Base-by-base conservation (phyloP, 92 coral and sea anemone species). In the Epizoanthus rinbou region DNA sequence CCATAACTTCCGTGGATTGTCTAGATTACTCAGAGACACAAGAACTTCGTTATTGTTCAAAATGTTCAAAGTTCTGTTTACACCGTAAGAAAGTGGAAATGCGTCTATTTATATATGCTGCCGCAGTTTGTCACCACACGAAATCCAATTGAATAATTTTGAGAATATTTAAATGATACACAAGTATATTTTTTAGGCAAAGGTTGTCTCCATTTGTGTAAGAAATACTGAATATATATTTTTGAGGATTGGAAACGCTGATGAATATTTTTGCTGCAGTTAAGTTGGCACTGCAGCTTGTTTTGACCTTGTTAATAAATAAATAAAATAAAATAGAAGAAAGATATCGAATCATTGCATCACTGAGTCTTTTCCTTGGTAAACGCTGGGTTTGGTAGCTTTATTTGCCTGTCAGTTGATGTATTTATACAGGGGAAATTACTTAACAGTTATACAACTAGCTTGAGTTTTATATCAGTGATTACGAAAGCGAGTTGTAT, bases 81-180 rank as follows among this genome's bases (percentile, higher is more conserved):
- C 50, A 6, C 50, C 9, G 50, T 47, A 23, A 16, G 45, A 72
- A 52, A 50, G 3, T 47, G 54, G 54, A 47, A 33, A 21, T 35
- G 76, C 52, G 33, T 53, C 18, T 54, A 56, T 31, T 23, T 50
- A 47, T 47, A 47, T 47, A 47, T 10, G 54, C 54, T 47, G 54
- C 54, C 54, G 54, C 54, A 47, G 54, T 74, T 74, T 22, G 15
- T 73, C 41, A 74, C 80, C 64, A 50, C 80, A 74, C 64, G 33
- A 53, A 54, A 8, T 67, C 24, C 64, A 74, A 63, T 31, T 74
- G 17, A 52, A 6, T 18, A 41, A 71, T 54, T 74, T 74, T 6
- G n/a, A 56, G 18, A 41, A 74, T 74, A 74, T 74, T 74, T 74
- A 74, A 72, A 53, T 53, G 80, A 74, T 18, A 56, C 80, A 74